These are phyloP conservation scores for Rhipidura dahli DNA, from an alignment of 2,113 vertebrate genomes.

Conservation along the genomic window DNA sequence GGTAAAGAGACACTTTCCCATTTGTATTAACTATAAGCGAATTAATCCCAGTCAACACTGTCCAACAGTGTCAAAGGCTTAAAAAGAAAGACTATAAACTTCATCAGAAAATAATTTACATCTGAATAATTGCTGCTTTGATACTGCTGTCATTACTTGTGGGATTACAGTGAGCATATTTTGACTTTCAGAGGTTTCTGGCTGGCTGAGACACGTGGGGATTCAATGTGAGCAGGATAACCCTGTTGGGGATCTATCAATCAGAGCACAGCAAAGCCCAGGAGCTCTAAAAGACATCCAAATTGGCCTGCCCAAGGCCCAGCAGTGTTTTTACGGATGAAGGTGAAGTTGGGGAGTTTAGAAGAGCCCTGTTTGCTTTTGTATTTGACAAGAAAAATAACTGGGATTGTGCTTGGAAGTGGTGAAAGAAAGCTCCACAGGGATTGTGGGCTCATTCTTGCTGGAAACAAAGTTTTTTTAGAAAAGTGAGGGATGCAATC, in stretches of 20 bases:
- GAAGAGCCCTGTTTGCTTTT: not conserved
- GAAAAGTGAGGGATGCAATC: slow-evolving; percentile 20
- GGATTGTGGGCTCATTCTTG: slow-evolving; percentile 31
- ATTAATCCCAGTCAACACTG: not conserved
- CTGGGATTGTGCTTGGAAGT: slow-evolving; percentile 9
- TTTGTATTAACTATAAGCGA: not conserved
- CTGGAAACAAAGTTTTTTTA: not conserved
- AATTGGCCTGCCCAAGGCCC: not conserved
- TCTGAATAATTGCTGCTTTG: not conserved
- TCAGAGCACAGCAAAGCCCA: not conserved
- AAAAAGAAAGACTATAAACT: not conserved
- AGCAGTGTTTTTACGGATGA: not conserved
- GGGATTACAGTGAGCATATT: not conserved
- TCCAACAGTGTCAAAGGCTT: not conserved
- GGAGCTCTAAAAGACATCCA: not conserved
- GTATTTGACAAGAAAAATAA: slow-evolving; percentile 31
- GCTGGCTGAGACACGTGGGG: not conserved
- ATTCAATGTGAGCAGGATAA: not conserved
- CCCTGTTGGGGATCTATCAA: not conserved
- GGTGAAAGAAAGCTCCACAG: not conserved
- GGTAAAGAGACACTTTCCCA: not conserved
- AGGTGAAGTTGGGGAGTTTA: not conserved
- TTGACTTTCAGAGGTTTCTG: not conserved
- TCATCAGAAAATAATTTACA: not conserved
- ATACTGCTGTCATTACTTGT: not conserved